phyloP scores from a whole-genome alignment of 1,140 invertebrate species.

The Calliphora vicina region DNA sequence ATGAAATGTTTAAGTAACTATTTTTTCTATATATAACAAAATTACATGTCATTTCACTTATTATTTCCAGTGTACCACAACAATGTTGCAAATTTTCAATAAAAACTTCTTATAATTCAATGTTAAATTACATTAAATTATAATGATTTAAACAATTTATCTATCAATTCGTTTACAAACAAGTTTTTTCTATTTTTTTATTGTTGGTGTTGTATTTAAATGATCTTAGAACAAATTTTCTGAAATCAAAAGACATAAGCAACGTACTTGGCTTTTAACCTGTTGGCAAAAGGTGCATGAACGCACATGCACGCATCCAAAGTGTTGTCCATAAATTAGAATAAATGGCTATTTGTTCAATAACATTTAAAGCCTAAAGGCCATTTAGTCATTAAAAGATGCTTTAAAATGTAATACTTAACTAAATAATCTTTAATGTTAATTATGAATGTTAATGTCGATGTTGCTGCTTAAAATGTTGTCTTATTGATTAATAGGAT shows the following conservation, averaged over 20 bases:
- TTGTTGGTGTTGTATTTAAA: too few species aligned
- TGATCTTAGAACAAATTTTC: neutral
- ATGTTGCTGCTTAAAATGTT: too few species aligned
- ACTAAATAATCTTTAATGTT: too few species aligned
- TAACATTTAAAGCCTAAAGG: neutral
- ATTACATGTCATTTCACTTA: too few species aligned
- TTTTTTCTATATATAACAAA: too few species aligned
- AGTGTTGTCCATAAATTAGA: neutral
- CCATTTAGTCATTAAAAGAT: neutral
- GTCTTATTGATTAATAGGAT: too few species aligned
- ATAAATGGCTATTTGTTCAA: neutral
- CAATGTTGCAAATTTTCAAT: neutral
- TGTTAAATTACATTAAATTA: neutral
- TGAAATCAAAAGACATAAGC: conserved; percentile 27
- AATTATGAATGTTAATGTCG: too few species aligned
- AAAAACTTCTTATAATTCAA: neutral
- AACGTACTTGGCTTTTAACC: conserved; percentile 18
- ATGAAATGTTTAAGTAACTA: too few species aligned
- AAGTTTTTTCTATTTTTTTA: neutral
- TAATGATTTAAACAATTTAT: neutral
- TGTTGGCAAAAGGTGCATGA: neutral
- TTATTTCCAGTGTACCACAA: neutral
- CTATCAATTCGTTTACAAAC: neutral
- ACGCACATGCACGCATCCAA: neutral
- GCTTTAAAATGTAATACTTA: too few species aligned